phyloP scores from a whole-genome alignment of 2,113 vertebrate species.

The Asarcornis scutulata region DNA sequence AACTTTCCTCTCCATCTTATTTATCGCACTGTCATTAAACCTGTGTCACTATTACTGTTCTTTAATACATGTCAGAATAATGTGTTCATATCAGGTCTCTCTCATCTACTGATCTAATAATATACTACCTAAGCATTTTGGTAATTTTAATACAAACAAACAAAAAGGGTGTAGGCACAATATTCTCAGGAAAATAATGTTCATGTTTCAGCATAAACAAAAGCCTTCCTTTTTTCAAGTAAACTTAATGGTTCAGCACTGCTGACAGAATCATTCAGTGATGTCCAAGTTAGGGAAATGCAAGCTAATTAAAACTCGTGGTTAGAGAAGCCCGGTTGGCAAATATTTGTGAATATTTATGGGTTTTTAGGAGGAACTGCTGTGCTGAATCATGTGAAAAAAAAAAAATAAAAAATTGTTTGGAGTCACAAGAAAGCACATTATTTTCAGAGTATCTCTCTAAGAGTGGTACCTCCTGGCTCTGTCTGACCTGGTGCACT shows the following conservation, averaged over 20 bases:
- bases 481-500: neutral
- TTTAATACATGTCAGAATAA: constrained; percentile 9
- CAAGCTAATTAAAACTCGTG: neutral
- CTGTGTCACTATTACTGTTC: constrained; percentile 12
- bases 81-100: neutral
- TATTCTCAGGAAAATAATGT: neutral
- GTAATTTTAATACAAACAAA: constrained; percentile 6
- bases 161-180: neutral
- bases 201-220: constrained; percentile 11
- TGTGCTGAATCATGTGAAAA: neutral
- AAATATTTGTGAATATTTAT: constrained; percentile 49
- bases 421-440: neutral
- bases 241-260: neutral
- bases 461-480: neutral
- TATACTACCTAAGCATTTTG: neutral
- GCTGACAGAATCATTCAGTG: constrained; percentile 1
- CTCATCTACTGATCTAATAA: constrained; percentile 36
- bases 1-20: constrained; percentile 35
- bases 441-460: neutral
- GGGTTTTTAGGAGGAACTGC: neutral
- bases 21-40: constrained; percentile 53
- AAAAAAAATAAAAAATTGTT: neutral
- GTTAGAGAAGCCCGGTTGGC: neutral
- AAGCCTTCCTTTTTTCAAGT: neutral
- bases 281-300: neutral